phyloP scores from a whole-genome alignment of 2,797 vertebrate species.

The Microhierax caerulescens region DNA sequence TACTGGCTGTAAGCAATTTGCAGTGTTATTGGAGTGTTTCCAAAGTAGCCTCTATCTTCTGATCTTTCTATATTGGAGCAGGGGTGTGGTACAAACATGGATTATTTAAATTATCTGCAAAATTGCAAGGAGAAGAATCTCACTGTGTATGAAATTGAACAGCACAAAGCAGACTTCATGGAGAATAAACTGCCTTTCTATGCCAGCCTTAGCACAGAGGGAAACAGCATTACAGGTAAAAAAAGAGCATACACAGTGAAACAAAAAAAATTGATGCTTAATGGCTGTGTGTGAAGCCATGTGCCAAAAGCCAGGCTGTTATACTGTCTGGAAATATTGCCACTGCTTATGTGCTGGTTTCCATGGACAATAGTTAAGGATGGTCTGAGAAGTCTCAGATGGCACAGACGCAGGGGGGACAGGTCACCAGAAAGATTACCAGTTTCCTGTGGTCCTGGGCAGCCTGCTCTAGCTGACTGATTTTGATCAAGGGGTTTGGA shows the following conservation, averaged over 20 bases:
- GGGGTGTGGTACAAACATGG: not conserved
- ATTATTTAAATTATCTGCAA: not conserved
- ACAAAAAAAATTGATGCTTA: accelerated
- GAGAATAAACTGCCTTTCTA: not conserved
- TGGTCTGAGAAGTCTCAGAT: not conserved
- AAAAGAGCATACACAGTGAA: not conserved
- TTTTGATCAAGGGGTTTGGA: not conserved
- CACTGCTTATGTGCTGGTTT: not conserved
- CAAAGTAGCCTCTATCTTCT: not conserved
- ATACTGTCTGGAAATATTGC: not conserved
- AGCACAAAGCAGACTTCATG: not conserved
- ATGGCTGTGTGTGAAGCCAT: not conserved
- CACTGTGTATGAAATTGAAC: accelerated
- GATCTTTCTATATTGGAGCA: not conserved
- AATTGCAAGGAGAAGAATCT: not conserved
- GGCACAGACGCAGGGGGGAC: not conserved
- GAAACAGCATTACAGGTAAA: not conserved
- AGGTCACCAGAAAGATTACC: not conserved
- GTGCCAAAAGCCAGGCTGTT: not conserved
- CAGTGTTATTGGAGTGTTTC: not conserved
- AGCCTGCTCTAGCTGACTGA: not conserved
- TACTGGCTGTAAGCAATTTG: constrained; percentile 28
- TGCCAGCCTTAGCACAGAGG: not conserved
- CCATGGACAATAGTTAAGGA: not conserved
- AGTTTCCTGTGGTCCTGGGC: not conserved